Conservation (phyloP, 2,797 vertebrate species). For the Kryptolebias ocellatus region DNA sequence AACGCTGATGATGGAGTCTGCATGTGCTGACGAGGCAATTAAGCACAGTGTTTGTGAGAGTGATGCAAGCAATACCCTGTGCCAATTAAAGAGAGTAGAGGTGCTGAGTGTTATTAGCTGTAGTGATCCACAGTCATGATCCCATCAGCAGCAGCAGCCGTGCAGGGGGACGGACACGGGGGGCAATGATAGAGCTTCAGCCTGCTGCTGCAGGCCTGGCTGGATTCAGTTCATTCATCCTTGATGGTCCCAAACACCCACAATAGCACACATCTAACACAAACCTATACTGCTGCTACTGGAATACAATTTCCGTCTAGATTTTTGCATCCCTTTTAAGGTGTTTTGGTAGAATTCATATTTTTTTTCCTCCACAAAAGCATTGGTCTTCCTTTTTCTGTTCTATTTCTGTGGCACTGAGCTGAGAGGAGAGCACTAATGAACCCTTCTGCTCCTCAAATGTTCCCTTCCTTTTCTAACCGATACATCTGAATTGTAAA, state of each 20-base stretch:
- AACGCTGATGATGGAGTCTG: conserved; percentile 10
- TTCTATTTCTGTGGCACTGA: conserved; percentile 40
- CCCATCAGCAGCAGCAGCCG: conserved; percentile 78
- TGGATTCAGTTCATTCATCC: conserved; percentile 63
- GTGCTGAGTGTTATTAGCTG: conserved; percentile 73
- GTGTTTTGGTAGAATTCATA: not conserved
- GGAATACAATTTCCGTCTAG: not conserved
- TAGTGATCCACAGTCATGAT: conserved; percentile 75
- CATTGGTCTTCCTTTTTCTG: conserved; percentile 2
- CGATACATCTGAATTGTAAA: conserved; percentile 43
- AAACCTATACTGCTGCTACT: not conserved
- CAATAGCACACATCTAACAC: not conserved
- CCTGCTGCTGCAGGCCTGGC: conserved; percentile 52
- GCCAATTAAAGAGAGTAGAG: conserved; percentile 42
- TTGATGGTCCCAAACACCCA: conserved; percentile 11
- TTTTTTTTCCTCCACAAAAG: not conserved
- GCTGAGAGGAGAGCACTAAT: conserved; percentile 51
- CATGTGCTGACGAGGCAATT: conserved; percentile 31
- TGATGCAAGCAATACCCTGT: conserved; percentile 21
- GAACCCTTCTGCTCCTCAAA: conserved; percentile 40
- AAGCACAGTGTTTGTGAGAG: conserved; percentile 31
- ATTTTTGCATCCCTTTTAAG: conserved; percentile 1
- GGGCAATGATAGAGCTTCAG: conserved; percentile 70
- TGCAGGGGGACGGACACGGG: conserved; percentile 53
- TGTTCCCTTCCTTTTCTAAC: conserved; percentile 23